Evolutionary conservation across 2,113 vertebrate species (phyloP).

Genomic region (Petrocephalus microphthalmus): DNA sequence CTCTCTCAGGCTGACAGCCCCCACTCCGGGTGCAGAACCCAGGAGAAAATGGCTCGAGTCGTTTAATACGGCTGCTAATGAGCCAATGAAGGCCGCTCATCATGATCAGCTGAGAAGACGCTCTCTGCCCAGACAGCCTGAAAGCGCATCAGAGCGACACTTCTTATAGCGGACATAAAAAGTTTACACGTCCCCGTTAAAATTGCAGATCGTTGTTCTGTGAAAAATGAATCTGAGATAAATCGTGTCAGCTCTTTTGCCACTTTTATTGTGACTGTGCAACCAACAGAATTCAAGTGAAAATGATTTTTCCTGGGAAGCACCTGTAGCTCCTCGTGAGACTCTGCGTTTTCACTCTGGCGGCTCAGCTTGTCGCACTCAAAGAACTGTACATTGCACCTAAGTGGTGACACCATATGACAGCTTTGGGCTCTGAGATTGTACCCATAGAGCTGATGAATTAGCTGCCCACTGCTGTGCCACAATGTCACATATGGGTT

Average conservation of each 20-base stretch:
- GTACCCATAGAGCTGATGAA: neutral
- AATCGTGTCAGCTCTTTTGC: neutral
- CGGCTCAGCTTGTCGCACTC: neutral
- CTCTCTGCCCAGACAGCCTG: conserved; percentile 54
- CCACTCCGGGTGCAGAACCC: no score
- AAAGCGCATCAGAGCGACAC: conserved; percentile 42
- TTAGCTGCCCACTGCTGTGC: no score
- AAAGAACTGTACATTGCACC: neutral
- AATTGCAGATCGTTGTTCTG: neutral
- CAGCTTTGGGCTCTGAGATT: neutral
- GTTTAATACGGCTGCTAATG: conserved; percentile 58
- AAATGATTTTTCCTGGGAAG: no score
- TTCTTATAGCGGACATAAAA: conserved; percentile 14
- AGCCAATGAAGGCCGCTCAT: conserved; percentile 63
- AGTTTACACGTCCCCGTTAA: neutral
- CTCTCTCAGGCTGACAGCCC: neutral
- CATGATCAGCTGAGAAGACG: conserved; percentile 58
- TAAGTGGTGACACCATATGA: neutral
- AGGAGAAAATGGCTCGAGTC: conserved; percentile 65
- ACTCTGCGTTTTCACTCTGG: neutral
- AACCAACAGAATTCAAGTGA: neutral
- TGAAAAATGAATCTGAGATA: neutral
- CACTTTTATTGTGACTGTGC: neutral
- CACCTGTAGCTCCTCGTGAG: neutral
- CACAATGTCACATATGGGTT: no score